A percentile compares a stretch with the other conserved stretches of the same genome.
phyloP scores from a whole-genome alignment of 2,888 invertebrate species.

The Gymnoscelis rufifasciata region DNA sequence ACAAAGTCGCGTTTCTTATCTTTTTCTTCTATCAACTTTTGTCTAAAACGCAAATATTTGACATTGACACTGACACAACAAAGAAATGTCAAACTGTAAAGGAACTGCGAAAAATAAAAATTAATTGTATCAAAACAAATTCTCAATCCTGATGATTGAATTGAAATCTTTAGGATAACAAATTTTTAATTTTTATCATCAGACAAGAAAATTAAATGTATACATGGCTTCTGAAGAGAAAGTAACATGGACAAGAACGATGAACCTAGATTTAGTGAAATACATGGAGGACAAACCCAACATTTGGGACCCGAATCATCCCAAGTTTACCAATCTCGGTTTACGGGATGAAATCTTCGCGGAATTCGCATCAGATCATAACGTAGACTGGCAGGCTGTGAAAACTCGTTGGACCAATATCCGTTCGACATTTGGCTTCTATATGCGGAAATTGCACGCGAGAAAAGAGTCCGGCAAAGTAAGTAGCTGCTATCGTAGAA shows the following conservation, averaged over 20 bases:
- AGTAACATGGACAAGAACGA: slow-evolving; percentile 68
- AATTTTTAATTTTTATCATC: no score
- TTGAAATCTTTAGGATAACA: no score
- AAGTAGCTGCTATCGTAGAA: neutral
- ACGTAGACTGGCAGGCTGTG: slow-evolving; percentile 65
- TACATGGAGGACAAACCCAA: slow-evolving; percentile 59
- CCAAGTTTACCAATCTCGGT: slow-evolving; percentile 60
- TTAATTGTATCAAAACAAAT: no score
- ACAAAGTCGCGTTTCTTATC: no score
- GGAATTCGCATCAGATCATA: slow-evolving; percentile 62
- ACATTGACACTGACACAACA: no score
- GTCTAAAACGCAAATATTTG: no score
- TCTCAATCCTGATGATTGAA: no score
- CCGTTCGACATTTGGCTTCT: slow-evolving; percentile 64
- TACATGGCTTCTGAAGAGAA: slow-evolving; percentile 68
- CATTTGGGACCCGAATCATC: slow-evolving; percentile 69
- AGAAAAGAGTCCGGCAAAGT: slow-evolving; percentile 53
- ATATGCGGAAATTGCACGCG: slow-evolving; percentile 58
- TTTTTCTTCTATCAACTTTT: no score
- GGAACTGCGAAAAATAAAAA: no score
- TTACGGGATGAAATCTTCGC: slow-evolving; percentile 59
- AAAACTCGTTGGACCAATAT: slow-evolving; percentile 73
- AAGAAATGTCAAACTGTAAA: no score
- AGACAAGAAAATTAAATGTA: no score
- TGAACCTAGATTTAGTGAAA: slow-evolving; percentile 66